phyloP scores from a whole-genome alignment of 2,113 vertebrate species.

The Campylomormyrus numenius region DNA sequence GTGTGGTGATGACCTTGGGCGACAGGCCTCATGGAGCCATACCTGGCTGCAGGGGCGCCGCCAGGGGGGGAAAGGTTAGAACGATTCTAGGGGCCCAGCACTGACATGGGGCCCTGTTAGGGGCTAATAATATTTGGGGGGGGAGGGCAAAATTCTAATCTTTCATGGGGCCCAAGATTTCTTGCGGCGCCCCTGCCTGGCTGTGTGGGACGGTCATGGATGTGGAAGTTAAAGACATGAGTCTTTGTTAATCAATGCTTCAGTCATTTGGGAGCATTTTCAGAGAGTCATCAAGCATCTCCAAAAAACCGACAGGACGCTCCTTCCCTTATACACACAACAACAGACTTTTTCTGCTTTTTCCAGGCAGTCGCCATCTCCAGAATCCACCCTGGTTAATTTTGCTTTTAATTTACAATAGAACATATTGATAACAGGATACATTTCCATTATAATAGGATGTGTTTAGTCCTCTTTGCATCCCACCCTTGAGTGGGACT shows the following conservation, averaged over 20 bases:
- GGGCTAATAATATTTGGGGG: too few species aligned
- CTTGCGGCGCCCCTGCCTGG: too few species aligned
- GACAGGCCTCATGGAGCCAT: not conserved
- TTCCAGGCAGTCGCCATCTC: not conserved
- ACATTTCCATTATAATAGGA: not conserved
- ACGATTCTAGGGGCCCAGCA: too few species aligned
- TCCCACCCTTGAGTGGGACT: not conserved
- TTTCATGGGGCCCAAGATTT: too few species aligned
- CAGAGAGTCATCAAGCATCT: not conserved
- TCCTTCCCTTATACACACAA: not conserved
- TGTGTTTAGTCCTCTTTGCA: not conserved
- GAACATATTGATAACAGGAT: not conserved
- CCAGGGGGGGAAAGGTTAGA: too few species aligned
- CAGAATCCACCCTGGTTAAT: not conserved
- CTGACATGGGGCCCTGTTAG: too few species aligned
- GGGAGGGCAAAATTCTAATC: too few species aligned
- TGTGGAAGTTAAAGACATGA: not conserved
- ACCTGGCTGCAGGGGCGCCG: too few species aligned
- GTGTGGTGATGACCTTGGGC: not conserved
- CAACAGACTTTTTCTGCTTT: not conserved
- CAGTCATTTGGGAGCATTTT: not conserved
- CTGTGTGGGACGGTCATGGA: not conserved
- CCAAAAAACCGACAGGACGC: not conserved
- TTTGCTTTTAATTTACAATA: not conserved
- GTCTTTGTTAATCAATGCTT: not conserved